Conservation (phyloP, 2,888 invertebrate genomes). For the Eilema depressum region DNA sequence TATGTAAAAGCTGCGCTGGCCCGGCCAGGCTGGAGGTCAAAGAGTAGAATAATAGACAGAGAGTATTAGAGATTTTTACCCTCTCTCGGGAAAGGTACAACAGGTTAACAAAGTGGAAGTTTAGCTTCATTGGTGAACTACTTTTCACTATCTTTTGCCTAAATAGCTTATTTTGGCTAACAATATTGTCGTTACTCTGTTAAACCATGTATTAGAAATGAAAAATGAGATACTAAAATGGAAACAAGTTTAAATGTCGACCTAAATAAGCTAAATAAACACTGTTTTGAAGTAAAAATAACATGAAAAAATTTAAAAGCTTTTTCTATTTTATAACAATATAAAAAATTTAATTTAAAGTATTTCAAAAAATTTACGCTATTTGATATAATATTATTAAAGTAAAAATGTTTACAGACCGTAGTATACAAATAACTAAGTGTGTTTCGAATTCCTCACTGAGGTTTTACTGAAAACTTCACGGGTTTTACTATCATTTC, state of each 20-base stretch:
- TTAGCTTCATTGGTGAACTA: no score
- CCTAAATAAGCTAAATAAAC: no score
- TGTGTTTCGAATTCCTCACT: conserved; percentile 22
- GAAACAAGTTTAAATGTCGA: not conserved
- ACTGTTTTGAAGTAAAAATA: no score
- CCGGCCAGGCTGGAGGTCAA: conserved; percentile 79
- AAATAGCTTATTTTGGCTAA: no score
- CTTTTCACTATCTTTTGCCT: no score
- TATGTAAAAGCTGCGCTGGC: conserved; percentile 73
- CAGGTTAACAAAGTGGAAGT: not conserved
- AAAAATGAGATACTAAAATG: not conserved
- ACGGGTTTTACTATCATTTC: conserved; percentile 22
- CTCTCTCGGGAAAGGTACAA: conserved; percentile 3
- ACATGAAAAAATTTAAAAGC: not conserved
- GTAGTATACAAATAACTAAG: not conserved
- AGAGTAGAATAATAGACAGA: conserved; percentile 62
- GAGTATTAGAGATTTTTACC: conserved; percentile 27
- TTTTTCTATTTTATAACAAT: not conserved
- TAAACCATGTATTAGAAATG: not conserved
- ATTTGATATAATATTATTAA: not conserved
- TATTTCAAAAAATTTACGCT: not conserved
- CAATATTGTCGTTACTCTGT: not conserved
- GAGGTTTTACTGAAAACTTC: conserved; percentile 18
- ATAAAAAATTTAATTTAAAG: not conserved
- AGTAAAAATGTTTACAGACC: not conserved